phyloP scores from a whole-genome alignment of 2,113 vertebrate genomes.

The Toxostoma redivivum region DNA sequence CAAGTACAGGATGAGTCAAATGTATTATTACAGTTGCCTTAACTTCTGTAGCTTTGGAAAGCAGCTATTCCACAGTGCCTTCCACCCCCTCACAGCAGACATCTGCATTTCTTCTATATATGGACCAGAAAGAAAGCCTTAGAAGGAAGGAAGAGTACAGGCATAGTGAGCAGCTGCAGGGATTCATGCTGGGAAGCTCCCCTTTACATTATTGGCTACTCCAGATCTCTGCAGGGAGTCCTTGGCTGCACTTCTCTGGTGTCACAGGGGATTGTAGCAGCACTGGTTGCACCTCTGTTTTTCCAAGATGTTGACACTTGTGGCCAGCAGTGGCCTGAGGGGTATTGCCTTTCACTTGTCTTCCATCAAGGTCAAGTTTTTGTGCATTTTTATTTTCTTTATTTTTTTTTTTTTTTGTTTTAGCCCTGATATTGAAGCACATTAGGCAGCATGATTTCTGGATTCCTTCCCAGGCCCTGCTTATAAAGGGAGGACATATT shows the following conservation, averaged over 20 bases:
- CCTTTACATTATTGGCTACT: neutral
- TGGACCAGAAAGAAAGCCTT: neutral
- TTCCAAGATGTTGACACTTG: neutral
- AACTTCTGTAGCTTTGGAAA: neutral
- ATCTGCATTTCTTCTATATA: constrained; percentile 35
- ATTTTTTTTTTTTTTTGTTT: neutral
- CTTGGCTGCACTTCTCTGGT: neutral
- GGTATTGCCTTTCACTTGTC: neutral
- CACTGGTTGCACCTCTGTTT: neutral
- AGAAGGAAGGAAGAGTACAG: neutral
- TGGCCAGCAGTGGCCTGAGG: neutral
- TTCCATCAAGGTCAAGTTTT: neutral
- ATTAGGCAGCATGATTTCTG: neutral
- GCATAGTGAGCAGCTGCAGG: neutral
- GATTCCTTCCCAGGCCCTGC: neutral
- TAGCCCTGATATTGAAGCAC: neutral
- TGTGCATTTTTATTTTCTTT: no score
- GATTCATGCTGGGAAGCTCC: neutral
- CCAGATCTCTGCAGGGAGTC: neutral
- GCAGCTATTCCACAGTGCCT: neutral
- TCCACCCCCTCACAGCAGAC: neutral
- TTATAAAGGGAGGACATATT: neutral
- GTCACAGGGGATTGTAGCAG: neutral
- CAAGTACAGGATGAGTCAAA: neutral
- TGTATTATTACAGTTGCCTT: neutral